Percentiles rank a stretch among this genome's conserved stretches.
Evolutionary conservation across 2,797 vertebrate species (phyloP).

Genomic region (Malurus leucopterus): DNA sequence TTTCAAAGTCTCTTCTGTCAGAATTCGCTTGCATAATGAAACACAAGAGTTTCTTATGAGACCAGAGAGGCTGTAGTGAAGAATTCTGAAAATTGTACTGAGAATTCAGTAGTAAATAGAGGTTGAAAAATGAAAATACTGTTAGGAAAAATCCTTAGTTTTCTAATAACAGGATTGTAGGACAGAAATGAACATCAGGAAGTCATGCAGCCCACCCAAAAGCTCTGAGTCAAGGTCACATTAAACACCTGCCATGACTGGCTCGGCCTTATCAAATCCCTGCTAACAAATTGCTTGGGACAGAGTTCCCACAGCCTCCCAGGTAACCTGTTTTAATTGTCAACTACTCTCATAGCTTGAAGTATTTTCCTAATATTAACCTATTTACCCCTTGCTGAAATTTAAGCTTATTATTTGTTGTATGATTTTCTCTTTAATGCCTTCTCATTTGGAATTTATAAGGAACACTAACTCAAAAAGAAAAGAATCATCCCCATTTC

Average conservation of each 20-base stretch:
- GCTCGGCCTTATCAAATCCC: neutral
- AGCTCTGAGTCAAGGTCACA: neutral
- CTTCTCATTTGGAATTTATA: neutral
- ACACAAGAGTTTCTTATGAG: neutral
- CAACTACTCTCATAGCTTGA: neutral
- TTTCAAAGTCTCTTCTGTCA: slow-evolving; percentile 49
- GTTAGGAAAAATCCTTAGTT: neutral
- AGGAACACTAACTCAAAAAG: neutral
- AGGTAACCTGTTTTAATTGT: neutral
- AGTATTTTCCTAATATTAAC: neutral
- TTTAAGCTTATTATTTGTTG: neutral
- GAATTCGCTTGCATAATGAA: slow-evolving; percentile 39
- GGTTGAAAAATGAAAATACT: neutral
- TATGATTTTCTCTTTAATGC: neutral
- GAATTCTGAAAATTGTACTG: too few species aligned
- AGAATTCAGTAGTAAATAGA: slow-evolving; percentile 1
- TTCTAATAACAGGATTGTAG: neutral
- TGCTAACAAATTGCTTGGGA: neutral
- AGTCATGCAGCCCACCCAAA: neutral
- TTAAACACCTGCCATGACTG: neutral
- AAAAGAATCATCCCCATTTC: neutral
- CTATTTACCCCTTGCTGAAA: neutral
- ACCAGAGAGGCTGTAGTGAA: neutral
- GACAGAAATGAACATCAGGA: neutral
- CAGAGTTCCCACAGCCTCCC: neutral